A percentile compares a stretch with the other conserved stretches of the same genome.
phyloP scores from a whole-genome alignment of 2,888 invertebrate species.

The Caenorhabditis sp. region DNA sequence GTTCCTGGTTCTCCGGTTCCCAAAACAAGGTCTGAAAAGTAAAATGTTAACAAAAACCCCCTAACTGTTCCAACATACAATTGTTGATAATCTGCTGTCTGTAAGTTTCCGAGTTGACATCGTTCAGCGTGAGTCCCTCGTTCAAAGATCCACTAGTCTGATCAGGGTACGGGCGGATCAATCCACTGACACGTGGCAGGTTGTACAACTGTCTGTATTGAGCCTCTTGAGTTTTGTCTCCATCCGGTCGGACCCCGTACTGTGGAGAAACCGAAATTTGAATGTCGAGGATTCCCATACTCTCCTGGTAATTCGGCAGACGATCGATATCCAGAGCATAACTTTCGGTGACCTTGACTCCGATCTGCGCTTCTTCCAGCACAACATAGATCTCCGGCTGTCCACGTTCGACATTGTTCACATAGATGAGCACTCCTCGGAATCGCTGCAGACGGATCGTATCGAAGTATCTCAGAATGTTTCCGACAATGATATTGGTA shows the following conservation, averaged over 20 bases:
- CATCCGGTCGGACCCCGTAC: constrained; percentile 82
- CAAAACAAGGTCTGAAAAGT: constrained; percentile 73
- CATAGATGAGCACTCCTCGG: constrained; percentile 81
- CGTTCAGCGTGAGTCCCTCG: constrained; percentile 77
- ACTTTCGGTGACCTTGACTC: constrained; percentile 69
- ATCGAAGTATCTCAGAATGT: constrained; percentile 82
- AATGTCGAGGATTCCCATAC: constrained; percentile 82
- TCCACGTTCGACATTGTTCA: constrained; percentile 82
- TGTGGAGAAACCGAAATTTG: constrained; percentile 80
- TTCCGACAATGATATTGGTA: constrained; percentile 82
- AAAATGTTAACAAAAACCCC: neutral
- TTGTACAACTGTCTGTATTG: constrained; percentile 77
- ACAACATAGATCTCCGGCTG: constrained; percentile 83
- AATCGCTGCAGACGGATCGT: constrained; percentile 82
- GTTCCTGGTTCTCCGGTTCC: constrained; percentile 79
- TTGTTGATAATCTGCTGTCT: constrained; percentile 81
- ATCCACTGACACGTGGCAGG: constrained; percentile 79
- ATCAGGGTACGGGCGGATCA: constrained; percentile 82
- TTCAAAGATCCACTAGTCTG: constrained; percentile 78
- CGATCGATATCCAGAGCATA: constrained; percentile 82
- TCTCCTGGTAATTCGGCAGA: constrained; percentile 80
- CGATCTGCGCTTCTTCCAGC: constrained; percentile 80
- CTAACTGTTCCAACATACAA: constrained; percentile 72
- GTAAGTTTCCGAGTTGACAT: constrained; percentile 82
- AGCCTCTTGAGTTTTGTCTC: constrained; percentile 80